Percentiles rank a stretch among this genome's conserved stretches.
These are phyloP conservation scores for Diglossa cyanea DNA, from an alignment of 2,797 vertebrate genomes.

Conservation along the genomic window DNA sequence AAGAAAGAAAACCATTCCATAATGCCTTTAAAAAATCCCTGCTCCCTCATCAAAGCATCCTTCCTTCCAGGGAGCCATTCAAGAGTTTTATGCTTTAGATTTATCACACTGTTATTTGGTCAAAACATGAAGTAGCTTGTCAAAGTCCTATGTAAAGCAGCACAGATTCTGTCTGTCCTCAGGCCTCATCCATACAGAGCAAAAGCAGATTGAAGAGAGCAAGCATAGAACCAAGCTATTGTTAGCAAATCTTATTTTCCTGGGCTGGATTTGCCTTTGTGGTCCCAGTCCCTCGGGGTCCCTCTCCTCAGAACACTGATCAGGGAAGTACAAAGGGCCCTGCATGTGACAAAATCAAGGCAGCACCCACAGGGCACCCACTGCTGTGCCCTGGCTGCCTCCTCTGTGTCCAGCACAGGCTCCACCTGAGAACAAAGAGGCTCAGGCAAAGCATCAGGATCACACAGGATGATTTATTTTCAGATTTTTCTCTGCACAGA, in stretches of 20 bases:
- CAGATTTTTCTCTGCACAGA: neutral
- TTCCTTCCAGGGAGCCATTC: neutral
- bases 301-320: neutral
- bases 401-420: neutral
- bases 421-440: neutral
- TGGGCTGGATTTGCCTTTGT: neutral
- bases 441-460: neutral
- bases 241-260: neutral
- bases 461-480: neutral
- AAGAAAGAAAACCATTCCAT: neutral
- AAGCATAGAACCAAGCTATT: neutral
- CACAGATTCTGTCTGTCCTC: neutral
- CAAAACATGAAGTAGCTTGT: slow-evolving; percentile 19
- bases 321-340: neutral
- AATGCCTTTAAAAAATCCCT: neutral
- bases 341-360: neutral
- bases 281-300: neutral
- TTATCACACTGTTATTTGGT: slow-evolving; percentile 25
- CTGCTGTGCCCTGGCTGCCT: neutral
- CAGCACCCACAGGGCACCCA: neutral
- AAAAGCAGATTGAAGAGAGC: neutral
- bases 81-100: neutral
- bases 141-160: neutral
- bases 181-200: neutral
- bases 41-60: neutral